phyloP scores from a whole-genome alignment of 2,888 invertebrate genomes.

The Stratiomys singularior region DNA sequence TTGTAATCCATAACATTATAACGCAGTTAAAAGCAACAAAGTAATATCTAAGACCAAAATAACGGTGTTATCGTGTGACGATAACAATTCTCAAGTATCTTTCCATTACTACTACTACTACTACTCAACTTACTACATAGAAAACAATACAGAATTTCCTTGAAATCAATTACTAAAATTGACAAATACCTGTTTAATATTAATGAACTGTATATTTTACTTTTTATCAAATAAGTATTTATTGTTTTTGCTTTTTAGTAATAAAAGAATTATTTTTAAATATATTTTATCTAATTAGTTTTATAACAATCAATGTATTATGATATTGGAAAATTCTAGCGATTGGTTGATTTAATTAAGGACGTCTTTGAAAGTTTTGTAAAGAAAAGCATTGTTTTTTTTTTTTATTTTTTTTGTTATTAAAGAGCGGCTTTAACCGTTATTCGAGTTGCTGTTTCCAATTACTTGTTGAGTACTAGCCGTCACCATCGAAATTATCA shows the following conservation, averaged over 20 bases:
- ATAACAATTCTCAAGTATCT: slow-evolving; percentile 42
- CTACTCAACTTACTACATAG: slow-evolving; percentile 18
- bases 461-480: no score
- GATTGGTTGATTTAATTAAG: no score
- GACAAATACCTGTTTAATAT: slow-evolving; percentile 47
- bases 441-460: no score
- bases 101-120: slow-evolving; percentile 35
- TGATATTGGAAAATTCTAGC: no score
- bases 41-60: slow-evolving; percentile 42
- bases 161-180: slow-evolving; percentile 42
- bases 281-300: slow-evolving; percentile 7
- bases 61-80: slow-evolving; percentile 28
- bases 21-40: slow-evolving; percentile 26
- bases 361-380: no score
- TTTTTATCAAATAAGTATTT: slow-evolving; percentile 51
- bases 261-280: slow-evolving; percentile 52
- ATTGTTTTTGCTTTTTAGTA: slow-evolving; percentile 52
- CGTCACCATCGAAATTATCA: no score
- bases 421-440: no score
- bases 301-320: no score
- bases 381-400: no score
- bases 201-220: slow-evolving; percentile 48
- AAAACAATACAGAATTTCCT: slow-evolving; percentile 41
- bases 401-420: no score
- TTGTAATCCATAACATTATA: slow-evolving; percentile 9